Evolutionary conservation across 2,113 vertebrate species (phyloP).

Genomic region (Alouatta palliata): DNA sequence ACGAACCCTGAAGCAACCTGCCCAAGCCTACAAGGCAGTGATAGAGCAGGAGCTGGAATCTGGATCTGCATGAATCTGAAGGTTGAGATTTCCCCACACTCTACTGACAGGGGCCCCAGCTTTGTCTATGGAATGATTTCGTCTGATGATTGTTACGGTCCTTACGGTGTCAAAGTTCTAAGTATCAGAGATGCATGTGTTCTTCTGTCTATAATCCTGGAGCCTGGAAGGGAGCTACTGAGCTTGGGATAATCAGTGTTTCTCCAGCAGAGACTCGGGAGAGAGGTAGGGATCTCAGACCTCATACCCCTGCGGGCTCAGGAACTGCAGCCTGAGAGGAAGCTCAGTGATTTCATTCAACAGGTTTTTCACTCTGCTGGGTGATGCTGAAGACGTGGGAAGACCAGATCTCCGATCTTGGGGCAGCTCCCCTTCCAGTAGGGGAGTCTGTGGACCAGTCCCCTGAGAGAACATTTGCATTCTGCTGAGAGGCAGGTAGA

Average conservation of each 20-base stretch:
- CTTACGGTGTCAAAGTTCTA: not conserved
- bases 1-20: not conserved
- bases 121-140: not conserved
- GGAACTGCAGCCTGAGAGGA: not conserved
- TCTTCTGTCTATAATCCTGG: not conserved
- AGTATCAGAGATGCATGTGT: not conserved
- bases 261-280: not conserved
- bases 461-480: not conserved
- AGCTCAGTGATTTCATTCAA: not conserved
- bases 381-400: too few relatives aligned
- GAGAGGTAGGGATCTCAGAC: not conserved
- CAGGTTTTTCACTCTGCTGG: not conserved
- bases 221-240: not conserved
- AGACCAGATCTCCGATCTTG: not conserved
- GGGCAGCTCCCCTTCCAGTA: not conserved
- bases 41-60: not conserved
- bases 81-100: not conserved
- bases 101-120: not conserved
- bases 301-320: not conserved
- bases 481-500: not conserved
- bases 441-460: not conserved
- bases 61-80: not conserved
- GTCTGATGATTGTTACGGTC: not conserved
- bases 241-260: not conserved
- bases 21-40: not conserved